A percentile compares a stretch with the other conserved stretches of the same genome.
phyloP scores from a whole-genome alignment of 2,888 invertebrate genomes.

The Drosophila rubida region DNA sequence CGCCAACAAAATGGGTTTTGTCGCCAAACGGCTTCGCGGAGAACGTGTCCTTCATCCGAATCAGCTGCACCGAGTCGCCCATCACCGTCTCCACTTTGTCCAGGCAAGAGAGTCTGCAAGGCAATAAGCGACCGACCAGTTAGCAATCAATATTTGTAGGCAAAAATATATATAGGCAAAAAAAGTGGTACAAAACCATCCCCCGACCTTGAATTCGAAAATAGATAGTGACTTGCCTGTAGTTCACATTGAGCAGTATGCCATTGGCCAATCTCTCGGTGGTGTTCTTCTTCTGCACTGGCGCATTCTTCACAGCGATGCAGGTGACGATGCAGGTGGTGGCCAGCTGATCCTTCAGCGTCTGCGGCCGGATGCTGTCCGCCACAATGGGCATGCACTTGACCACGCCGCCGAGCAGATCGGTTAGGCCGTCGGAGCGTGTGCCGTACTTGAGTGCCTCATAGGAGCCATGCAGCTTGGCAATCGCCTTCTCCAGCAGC shows the following conservation, averaged over 20 bases:
- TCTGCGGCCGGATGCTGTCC: conserved; percentile 87
- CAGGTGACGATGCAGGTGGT: conserved; percentile 95
- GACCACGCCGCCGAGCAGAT: conserved; percentile 95
- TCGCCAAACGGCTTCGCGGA: conserved; percentile 86
- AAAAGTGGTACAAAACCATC: too few relatives aligned
- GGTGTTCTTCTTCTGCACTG: conserved; percentile 86
- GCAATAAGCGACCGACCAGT: not conserved
- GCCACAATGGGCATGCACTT: conserved; percentile 91
- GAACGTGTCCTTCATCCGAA: conserved; percentile 90
- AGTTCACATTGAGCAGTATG: conserved; percentile 92
- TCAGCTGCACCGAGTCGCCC: conserved; percentile 90
- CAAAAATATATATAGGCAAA: too few relatives aligned
- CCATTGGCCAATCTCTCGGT: conserved; percentile 88
- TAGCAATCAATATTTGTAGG: not conserved
- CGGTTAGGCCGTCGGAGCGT: conserved; percentile 93
- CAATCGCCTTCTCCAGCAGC: conserved; percentile 95
- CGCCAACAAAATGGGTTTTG: conserved; percentile 89
- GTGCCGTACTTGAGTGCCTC: conserved; percentile 97
- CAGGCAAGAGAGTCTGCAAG: conserved; percentile 77
- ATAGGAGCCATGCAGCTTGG: conserved; percentile 97
- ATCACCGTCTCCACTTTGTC: conserved; percentile 88
- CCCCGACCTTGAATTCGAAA: too few relatives aligned
- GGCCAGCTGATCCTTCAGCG: conserved; percentile 89
- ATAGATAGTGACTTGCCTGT: conserved; percentile 84
- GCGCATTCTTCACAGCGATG: conserved; percentile 85